Base-by-base conservation (phyloP, 2,113 vertebrate genomes). In the Rhinoptilus africanus region DNA sequence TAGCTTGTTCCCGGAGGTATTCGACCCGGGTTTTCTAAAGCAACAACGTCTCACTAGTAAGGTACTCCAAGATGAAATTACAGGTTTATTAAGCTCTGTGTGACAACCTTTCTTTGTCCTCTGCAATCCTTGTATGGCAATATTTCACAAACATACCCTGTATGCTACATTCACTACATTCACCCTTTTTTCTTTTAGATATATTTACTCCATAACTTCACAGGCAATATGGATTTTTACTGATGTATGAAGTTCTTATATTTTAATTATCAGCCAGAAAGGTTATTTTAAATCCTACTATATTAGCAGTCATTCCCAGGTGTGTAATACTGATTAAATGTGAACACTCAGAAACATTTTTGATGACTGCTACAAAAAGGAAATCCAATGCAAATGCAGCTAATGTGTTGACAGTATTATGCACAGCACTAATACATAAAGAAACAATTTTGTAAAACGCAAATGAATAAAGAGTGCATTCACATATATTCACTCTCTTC, bases 1-100 rank as follows among this genome's bases (percentile, higher is more conserved):
- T 3, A 14, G 20, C 0, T 1, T 3, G 34, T 0, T 34, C 35
- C 85, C 8, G 1, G 10, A 37, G 22, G 8, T 19, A 11, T 8
- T 37, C 4, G 1, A 26, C 53, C 20, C 8, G 64, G 16, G 4
- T 2, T 78, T 69, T 26, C 68, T 13, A 34, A 21, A 73, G 30
- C 62, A 17, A 5, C 13, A 57, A 2, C 1, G 0, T 18, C 69
- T 51, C 48, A 1, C 28, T 10, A 27, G 34, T 12, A 68, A 48
- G 41, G 24, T 14, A 17, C 14, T 53, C 41, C 50, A 20, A 28
- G 32, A 37, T 20, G 18, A 84, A 93, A 81, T 19, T 17, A 54
- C 54, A 59, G 41, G 47, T 48, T 89, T 68, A 8, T 14, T 2
- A 54, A 18, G 28, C 32, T 85, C 64, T 81, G 39, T 32, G 3